A percentile compares a stretch with the other conserved stretches of the same genome.
phyloP scores from a whole-genome alignment of 2,797 vertebrate genomes.

The Prionace glauca region DNA sequence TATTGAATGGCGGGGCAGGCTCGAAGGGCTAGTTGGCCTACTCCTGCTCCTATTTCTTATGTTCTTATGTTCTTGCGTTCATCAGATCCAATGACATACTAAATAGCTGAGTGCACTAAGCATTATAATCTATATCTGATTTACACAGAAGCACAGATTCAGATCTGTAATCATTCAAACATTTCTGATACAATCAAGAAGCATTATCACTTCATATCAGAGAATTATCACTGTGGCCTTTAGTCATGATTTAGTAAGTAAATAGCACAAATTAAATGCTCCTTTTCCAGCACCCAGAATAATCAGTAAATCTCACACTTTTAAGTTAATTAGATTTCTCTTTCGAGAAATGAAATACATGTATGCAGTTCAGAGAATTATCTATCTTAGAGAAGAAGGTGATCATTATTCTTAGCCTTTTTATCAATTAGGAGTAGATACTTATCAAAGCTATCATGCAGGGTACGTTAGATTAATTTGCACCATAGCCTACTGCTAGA shows the following conservation, averaged over 20 bases:
- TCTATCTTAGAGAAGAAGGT: background rate
- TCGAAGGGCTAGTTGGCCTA: too few relatives aligned
- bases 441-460: background rate
- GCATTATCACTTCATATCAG: background rate
- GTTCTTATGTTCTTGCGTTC: too few relatives aligned
- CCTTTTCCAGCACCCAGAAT: background rate
- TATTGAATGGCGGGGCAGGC: too few relatives aligned
- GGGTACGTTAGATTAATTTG: background rate
- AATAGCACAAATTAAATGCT: background rate
- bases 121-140: background rate
- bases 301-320: background rate
- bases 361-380: background rate
- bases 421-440: background rate
- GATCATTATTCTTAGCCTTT: background rate
- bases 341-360: conserved; percentile 7
- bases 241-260: background rate
- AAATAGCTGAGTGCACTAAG: background rate
- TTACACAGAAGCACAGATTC: background rate
- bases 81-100: background rate
- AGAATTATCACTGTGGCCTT: background rate
- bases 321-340: conserved; percentile 15
- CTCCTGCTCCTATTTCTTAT: too few relatives aligned
- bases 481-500: background rate
- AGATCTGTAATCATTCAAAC: background rate
- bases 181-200: background rate